These are phyloP conservation scores for Rousettus madagascariensis DNA, from an alignment of 2,797 vertebrate genomes.

Conservation along the genomic window DNA sequence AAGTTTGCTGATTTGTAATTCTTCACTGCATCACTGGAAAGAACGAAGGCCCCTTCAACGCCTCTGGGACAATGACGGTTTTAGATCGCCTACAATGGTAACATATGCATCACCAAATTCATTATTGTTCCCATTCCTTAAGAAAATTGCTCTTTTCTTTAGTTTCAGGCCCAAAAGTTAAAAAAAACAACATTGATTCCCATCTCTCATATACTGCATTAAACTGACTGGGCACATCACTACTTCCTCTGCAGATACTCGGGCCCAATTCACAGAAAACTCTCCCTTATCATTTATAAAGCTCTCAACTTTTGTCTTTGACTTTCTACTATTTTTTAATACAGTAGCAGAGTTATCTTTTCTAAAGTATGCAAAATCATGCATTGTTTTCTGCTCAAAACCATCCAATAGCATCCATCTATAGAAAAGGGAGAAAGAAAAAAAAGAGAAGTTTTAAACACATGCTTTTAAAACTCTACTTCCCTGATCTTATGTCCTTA, in stretches of 20 bases:
- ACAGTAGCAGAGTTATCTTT: background rate
- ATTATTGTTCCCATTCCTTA: background rate
- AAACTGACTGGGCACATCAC: background rate
- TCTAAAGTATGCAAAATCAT: background rate
- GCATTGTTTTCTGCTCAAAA: background rate
- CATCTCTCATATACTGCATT: background rate
- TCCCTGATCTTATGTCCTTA: background rate
- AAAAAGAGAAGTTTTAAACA: background rate
- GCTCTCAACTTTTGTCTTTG: background rate
- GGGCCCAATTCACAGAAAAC: background rate
- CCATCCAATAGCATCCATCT: background rate
- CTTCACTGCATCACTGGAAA: too few species aligned
- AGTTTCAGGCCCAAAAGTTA: background rate
- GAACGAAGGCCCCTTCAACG: too few species aligned
- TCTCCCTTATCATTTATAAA: background rate
- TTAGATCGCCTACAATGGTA: too few species aligned
- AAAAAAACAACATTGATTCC: background rate
- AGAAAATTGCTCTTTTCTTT: background rate
- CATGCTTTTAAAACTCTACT: background rate
- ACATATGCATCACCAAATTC: too few species aligned
- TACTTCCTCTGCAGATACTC: background rate
- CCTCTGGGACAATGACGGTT: too few species aligned
- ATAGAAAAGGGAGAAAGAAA: background rate
- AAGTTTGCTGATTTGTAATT: too few species aligned
- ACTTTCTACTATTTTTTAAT: background rate